These are phyloP conservation scores for Steatornis caripensis DNA, from an alignment of 2,113 vertebrate species.

Conservation along the genomic window DNA sequence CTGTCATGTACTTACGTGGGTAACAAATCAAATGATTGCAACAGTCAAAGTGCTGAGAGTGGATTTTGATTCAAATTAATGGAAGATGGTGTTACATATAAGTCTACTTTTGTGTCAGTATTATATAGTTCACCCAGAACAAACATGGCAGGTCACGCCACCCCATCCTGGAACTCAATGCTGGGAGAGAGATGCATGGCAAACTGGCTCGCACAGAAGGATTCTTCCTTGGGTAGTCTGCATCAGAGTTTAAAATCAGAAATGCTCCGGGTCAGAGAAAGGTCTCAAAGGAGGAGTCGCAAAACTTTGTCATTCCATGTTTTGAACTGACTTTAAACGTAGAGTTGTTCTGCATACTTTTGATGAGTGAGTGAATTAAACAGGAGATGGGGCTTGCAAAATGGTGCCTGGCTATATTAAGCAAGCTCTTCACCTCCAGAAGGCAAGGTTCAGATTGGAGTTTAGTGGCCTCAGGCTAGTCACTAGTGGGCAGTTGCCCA, in stretches of 20 bases:
- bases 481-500: slow-evolving; percentile 4
- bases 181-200: fast-evolving
- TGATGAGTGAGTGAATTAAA: not conserved
- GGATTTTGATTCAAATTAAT: not conserved
- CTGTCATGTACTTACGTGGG: not conserved
- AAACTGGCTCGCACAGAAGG: not conserved
- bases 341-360: not conserved
- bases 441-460: slow-evolving; percentile 4
- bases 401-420: not conserved
- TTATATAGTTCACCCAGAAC: not conserved
- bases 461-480: not conserved
- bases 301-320: not conserved
- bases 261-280: not conserved
- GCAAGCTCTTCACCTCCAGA: not conserved
- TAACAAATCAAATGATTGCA: not conserved
- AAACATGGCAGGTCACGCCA: not conserved
- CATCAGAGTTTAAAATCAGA: not conserved
- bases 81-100: not conserved
- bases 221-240: not conserved
- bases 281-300: not conserved
- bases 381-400: not conserved
- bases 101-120: not conserved
- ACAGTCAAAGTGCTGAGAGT: not conserved
- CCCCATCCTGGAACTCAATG: not conserved
- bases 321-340: not conserved